These are phyloP conservation scores for Petrolisthes cinctipes DNA, from an alignment of 2,888 invertebrate species.

Conservation along the genomic window DNA sequence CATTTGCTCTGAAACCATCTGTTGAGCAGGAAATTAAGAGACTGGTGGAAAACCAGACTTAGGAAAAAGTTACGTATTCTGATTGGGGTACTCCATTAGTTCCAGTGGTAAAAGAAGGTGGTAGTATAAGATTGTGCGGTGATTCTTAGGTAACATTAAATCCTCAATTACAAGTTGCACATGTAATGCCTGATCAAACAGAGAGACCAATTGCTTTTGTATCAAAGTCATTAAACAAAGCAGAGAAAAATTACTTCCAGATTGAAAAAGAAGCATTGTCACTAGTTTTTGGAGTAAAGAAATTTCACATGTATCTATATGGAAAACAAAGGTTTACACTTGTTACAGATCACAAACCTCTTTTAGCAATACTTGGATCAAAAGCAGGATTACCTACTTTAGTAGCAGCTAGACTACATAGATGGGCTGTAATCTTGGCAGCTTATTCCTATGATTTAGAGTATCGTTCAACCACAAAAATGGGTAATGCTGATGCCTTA, in stretches of 20 bases:
- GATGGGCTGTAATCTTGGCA: constrained; percentile 28
- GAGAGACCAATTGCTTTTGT: constrained; percentile 35
- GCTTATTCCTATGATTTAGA: constrained; percentile 32
- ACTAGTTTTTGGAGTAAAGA: constrained; percentile 42
- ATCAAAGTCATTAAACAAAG: constrained; percentile 13
- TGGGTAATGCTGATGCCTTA: constrained; percentile 33
- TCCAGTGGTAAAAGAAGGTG: constrained; percentile 65
- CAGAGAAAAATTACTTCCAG: constrained; percentile 51
- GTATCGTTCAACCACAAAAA: constrained; percentile 19
- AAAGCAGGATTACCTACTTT: constrained; percentile 40
- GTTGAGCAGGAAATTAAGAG: constrained; percentile 48
- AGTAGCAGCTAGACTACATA: constrained; percentile 36
- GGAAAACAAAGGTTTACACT: constrained; percentile 36
- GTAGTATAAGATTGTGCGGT: constrained; percentile 65
- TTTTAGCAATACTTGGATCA: constrained; percentile 25
- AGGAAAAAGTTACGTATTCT: constrained; percentile 59
- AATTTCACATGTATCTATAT: constrained; percentile 54
- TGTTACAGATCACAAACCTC: constrained; percentile 57
- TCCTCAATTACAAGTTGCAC: constrained; percentile 66
- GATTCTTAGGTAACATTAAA: constrained; percentile 67
- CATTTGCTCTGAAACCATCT: constrained; percentile 12
- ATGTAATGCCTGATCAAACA: constrained; percentile 40
- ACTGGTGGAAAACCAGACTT: constrained; percentile 55
- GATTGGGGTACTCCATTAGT: constrained; percentile 66
- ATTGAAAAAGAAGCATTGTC: constrained; percentile 48